Percentiles rank a stretch among this genome's conserved stretches.
Evolutionary conservation across 2,888 invertebrate species (phyloP).

Genomic region (Apoda limacodes): DNA sequence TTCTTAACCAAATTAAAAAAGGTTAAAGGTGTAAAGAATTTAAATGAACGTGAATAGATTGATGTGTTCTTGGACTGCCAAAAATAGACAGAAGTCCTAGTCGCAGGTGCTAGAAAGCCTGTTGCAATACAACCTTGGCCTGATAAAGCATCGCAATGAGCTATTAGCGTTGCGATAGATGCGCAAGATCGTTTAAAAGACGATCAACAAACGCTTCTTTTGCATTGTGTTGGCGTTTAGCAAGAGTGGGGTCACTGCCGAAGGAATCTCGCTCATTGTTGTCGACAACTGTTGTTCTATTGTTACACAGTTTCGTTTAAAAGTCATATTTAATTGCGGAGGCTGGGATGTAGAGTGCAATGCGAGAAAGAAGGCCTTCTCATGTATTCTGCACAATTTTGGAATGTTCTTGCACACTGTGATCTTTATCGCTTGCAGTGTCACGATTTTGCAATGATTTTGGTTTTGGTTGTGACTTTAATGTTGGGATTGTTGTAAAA

Average conservation of each 20-base stretch:
- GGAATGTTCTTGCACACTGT: slow-evolving; percentile 32
- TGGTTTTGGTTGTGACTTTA: slow-evolving; percentile 12
- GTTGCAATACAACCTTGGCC: slow-evolving; percentile 58
- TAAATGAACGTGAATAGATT: slow-evolving; percentile 37
- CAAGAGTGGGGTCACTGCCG: slow-evolving; percentile 47
- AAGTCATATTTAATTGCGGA: slow-evolving; percentile 52
- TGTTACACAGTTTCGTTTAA: slow-evolving; percentile 44
- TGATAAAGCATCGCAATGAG: slow-evolving; percentile 48
- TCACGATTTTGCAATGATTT: slow-evolving; percentile 38
- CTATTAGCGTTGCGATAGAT: slow-evolving; percentile 52
- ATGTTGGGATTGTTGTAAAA: too few species aligned
- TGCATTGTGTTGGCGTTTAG: slow-evolving; percentile 49
- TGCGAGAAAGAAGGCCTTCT: slow-evolving; percentile 23
- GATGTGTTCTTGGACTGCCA: slow-evolving; percentile 32
- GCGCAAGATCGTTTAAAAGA: slow-evolving; percentile 63
- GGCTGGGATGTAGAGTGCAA: slow-evolving; percentile 28
- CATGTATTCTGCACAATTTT: slow-evolving; percentile 23
- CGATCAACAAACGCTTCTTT: slow-evolving; percentile 57
- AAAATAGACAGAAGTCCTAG: slow-evolving; percentile 41
- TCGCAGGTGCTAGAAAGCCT: slow-evolving; percentile 60
- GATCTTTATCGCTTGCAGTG: slow-evolving; percentile 33
- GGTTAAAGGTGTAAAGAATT: slow-evolving; percentile 55
- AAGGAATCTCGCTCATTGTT: slow-evolving; percentile 44
- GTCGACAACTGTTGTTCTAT: slow-evolving; percentile 38
- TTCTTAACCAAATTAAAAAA: slow-evolving; percentile 49